Evolutionary conservation across 2,888 invertebrate genomes (phyloP), one percentile per base, ranked within the genome.

Genomic region (Aphrophora alni): DNA sequence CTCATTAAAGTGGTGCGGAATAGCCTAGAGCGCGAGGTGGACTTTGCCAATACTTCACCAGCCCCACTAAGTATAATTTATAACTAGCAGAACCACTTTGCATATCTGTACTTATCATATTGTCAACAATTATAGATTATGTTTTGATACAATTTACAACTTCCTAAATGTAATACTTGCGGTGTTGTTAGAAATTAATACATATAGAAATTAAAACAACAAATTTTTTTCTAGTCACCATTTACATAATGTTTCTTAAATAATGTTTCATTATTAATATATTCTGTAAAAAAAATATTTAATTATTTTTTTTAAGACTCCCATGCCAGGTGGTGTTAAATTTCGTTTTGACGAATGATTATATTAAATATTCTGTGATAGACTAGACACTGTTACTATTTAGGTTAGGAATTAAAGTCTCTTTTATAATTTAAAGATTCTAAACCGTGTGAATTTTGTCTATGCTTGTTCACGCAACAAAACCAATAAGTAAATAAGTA

Each of bases 41-140:
- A 3, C 5, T 33, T n/a, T 21, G 59, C 59, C 59, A 14, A 21
- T 21, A 21, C 59, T 14, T 21, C 59, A 21, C 59, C 1, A 14
- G 12, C 14, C 14, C 3, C 8, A 44, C 44, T 17, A 44, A 44
- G 3, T 12, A 44, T 44, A 44, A 44, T 44, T 44, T 44, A 44
- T 17, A 44, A 44, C 44, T 14, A 14, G 44, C 14, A 44, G 12
- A n/a, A 4, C n/a, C 59, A 21, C 21, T 59, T 59, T 59, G 59
- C 59, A 59, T 59, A 59, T 59, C 59, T 21, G 59, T 59, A 59
- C 21, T 59, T 59, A 59, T 59, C 59, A 59, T 21, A 59, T 59
- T 59, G 59, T 59, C 59, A 59, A 59, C 59, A 59, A 59, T 59
- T 59, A 59, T 59, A 59, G 59, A 59, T 59, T 59, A 21, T 59